Conservation (phyloP, 2,113 vertebrate genomes). For the Entosphenus tridentatus region DNA sequence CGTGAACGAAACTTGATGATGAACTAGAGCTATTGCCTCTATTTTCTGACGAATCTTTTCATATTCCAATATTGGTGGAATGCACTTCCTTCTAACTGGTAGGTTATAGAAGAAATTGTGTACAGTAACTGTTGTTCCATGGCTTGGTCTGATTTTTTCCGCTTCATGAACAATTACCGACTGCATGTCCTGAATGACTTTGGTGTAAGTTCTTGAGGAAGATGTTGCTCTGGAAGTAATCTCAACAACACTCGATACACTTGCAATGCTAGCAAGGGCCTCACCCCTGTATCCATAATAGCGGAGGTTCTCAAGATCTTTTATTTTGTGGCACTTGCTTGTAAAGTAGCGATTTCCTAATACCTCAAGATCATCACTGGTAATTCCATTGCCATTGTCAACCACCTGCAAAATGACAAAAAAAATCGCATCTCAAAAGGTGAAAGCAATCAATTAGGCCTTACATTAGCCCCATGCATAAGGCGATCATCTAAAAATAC, state of each 20-base stretch:
- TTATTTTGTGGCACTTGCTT: slow-evolving; percentile 47
- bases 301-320: slow-evolving; percentile 43
- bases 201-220: slow-evolving; percentile 44
- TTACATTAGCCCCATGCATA: too few species aligned
- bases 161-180: slow-evolving; percentile 34
- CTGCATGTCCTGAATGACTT: slow-evolving; percentile 47
- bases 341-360: slow-evolving; percentile 53
- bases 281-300: slow-evolving; percentile 78
- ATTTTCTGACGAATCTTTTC: slow-evolving; percentile 56
- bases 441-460: too few species aligned
- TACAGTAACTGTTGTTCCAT: slow-evolving; percentile 49
- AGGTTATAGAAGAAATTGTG: slow-evolving; percentile 63
- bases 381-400: slow-evolving; percentile 62
- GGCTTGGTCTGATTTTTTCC: slow-evolving; percentile 35
- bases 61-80: slow-evolving; percentile 45
- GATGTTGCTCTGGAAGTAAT: slow-evolving; percentile 40
- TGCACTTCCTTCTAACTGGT: slow-evolving; percentile 54
- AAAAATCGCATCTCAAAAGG: too few species aligned
- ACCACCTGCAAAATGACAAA: slow-evolving; percentile 53
- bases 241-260: slow-evolving; percentile 46
- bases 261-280: slow-evolving; percentile 55
- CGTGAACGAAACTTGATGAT: slow-evolving; percentile 61
- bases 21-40: slow-evolving; percentile 59
- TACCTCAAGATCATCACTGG: slow-evolving; percentile 31
- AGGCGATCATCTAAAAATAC: too few species aligned